Base-by-base conservation (phyloP, 2,113 vertebrate species). In the Tursiops truncatus region DNA sequence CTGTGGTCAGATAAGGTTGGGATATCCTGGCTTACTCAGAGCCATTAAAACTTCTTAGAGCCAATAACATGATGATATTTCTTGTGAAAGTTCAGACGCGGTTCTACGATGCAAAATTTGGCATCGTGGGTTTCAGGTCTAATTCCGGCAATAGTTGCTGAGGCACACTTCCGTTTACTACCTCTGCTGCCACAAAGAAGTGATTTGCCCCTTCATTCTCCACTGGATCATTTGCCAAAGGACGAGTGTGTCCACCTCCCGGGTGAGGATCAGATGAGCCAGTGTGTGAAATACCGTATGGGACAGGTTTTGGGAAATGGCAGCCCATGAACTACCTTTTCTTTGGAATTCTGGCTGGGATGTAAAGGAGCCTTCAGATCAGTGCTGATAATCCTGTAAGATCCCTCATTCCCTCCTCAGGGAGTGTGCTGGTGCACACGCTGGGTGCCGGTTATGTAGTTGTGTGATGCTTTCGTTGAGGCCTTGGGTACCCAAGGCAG, bases 401-500 rank as follows among this genome's bases (percentile, higher is more conserved):
- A n/a, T 5, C 5, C 8, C 0, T 14, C 13, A 2, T 36, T 7
- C 18, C 9, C 1, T 13, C 21, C 41, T 85, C 26, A 0, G 2
- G 26, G 20, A 77, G 17, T 3, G 0, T 8, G 53, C 6, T 2
- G 0, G 6, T 14, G 41, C 38, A 15, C 18, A 8, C 6, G 0
- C 4, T 0, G 3, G 28, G n/a, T 13, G 17, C 62, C 1, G 9
- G 25, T 7, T 4, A 0, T 0, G 17, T 25, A 5, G 36, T 3
- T 11, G 23, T n/a, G 33, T 2, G 6, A 18, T 2, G 53, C 74
- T 41, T 8, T 21, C 12, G 1, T 1, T 20, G 56, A 76, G 53
- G n/a, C 15, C 14, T 8, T 50, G 21, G 67, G 44, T 23, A 7
- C 17, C 10, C 6, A 1, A 36, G 33, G 15, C 8, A 5, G 0